Percentiles rank a stretch among this genome's conserved stretches.
phyloP scores from a whole-genome alignment of 2,888 invertebrate species.

The Drosophila monieri region DNA sequence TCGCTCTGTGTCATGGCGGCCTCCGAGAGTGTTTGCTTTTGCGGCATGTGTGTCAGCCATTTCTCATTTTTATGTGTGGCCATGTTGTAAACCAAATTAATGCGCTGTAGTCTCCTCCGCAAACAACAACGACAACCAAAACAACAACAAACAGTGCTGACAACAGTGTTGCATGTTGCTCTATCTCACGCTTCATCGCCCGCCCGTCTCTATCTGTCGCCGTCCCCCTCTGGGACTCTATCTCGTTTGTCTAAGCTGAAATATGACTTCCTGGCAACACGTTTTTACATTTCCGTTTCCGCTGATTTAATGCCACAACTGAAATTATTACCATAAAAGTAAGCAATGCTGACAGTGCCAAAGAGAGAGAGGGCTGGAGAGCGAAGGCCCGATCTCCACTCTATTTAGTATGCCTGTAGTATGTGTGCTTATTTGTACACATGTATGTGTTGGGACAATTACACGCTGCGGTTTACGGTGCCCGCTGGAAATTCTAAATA shows the following conservation, averaged over 20 bases:
- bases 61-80: conserved; percentile 75
- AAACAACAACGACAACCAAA: conserved; percentile 40
- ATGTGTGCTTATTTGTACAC: background rate
- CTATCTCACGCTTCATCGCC: conserved; percentile 40
- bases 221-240: conserved; percentile 10
- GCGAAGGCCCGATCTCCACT: background rate
- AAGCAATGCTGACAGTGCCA: conserved; percentile 45
- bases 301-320: conserved; percentile 62
- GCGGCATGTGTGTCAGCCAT: conserved; percentile 73
- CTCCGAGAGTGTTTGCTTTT: conserved; percentile 22
- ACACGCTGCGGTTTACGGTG: conserved; percentile 52
- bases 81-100: conserved; percentile 77
- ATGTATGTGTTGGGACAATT: conserved; percentile 57
- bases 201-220: background rate
- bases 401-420: conserved; percentile 1
- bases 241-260: conserved; percentile 77
- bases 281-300: conserved; percentile 78
- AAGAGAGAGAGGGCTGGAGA: background rate
- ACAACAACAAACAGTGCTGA: conserved; percentile 41
- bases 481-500: conserved; percentile 69
- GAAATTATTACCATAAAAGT: conserved; percentile 77
- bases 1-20: background rate
- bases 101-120: conserved; percentile 66
- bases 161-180: conserved; percentile 65
- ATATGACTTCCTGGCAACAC: conserved; percentile 79